Evolutionary conservation across 2,888 invertebrate genomes (phyloP), one percentile per base, ranked within the genome.

Genomic region (Diadegma fenestrale): DNA sequence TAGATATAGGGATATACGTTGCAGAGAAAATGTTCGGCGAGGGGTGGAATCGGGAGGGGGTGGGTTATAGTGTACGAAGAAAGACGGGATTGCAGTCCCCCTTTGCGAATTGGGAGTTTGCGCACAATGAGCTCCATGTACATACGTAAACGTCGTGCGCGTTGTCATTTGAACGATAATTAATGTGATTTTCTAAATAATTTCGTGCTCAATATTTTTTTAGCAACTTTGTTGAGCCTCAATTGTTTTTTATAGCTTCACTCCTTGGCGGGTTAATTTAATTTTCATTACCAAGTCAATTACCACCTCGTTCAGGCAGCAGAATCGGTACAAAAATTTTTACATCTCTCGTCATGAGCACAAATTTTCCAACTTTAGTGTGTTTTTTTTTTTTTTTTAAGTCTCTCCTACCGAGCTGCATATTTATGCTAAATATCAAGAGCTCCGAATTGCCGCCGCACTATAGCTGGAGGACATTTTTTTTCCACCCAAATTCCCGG

Each of bases 71-170:
- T 64, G 58, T 68, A 82, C 45, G 43, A 75, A 79, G 83, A 85
- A 85, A 75, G 71, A 75, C 79, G 73, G 22, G 48, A 79, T 66
- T 83, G 54, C 63, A 79, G 73, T 73, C 81, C 79, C 78, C 58
- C 63, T 72, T 68, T 41, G 72, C 61, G 72, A 77, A 73, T 82
- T 51, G 61, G 63, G 85, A 85, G 82, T 66, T 68, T 85, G 82
- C 82, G 85, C 85, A 63, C 41, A 64, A 72, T 68, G 45, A 37
- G 30, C 71, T 72, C 45, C 43, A 22, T 61, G n/a, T 45, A 22
- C 58, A 58, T 14, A 58, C 58, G 1, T 26, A 19, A 8, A 51
- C 19, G 22, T 2, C 12, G 12, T 54, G 3, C 22, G 19, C 7
- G 14, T 26, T 26, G 12, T 10, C 26, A 14, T 58, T 14, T 8